phyloP scores from a whole-genome alignment of 2,888 invertebrate species.

The Drosophila lacicola region DNA sequence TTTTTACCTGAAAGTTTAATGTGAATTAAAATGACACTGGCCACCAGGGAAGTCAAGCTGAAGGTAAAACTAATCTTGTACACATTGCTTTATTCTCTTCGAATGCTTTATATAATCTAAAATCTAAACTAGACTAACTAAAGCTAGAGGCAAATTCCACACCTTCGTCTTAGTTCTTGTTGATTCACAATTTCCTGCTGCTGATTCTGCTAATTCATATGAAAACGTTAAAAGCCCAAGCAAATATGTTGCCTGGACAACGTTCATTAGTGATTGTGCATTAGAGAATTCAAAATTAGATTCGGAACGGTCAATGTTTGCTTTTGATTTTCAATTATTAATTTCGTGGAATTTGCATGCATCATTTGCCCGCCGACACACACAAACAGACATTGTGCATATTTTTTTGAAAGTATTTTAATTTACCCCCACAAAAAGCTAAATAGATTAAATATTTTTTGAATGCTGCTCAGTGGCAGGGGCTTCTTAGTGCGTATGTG shows the following conservation, averaged over 20 bases:
- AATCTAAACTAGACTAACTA: too few species aligned
- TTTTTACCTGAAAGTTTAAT: too few species aligned
- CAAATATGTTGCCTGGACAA: slow-evolving; percentile 20
- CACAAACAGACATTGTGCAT: slow-evolving; percentile 10
- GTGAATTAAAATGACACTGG: too few species aligned
- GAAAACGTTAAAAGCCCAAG: slow-evolving; percentile 38
- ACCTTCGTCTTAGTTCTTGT: too few species aligned
- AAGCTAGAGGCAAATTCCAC: too few species aligned
- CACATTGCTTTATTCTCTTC: too few species aligned
- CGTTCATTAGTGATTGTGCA: too few species aligned
- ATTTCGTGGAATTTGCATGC: slow-evolving; percentile 46
- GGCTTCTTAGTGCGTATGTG: not conserved
- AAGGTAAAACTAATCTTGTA: too few species aligned
- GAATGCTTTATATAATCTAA: too few species aligned
- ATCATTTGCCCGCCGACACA: slow-evolving; percentile 41
- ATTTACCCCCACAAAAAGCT: slow-evolving; percentile 36
- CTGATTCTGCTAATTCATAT: slow-evolving; percentile 24
- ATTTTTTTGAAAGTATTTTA: slow-evolving; percentile 59
- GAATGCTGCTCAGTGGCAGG: not conserved
- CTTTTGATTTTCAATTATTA: slow-evolving; percentile 12
- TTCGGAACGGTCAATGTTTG: slow-evolving; percentile 6
- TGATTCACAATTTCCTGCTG: too few species aligned
- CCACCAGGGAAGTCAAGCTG: too few species aligned
- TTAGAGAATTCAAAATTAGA: not conserved
- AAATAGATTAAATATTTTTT: slow-evolving; percentile 16